Base-by-base conservation (phyloP, 2,113 vertebrate genomes). In the Stigmatopora argus region DNA sequence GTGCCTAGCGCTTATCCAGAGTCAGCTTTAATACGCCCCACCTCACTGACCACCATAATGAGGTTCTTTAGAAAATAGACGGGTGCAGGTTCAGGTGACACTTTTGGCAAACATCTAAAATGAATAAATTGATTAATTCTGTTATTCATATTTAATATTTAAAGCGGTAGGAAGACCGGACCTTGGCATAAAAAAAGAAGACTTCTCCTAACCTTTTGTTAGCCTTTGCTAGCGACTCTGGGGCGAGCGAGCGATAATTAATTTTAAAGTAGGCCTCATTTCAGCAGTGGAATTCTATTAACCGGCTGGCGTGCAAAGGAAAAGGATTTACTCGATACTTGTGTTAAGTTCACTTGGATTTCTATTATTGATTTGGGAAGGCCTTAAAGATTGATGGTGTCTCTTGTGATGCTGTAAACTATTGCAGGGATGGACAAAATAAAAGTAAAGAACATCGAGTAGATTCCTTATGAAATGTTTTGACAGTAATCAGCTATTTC, bases 181-280 rank as follows among this genome's bases (percentile, higher is more conserved):
- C 38, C 58, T 19, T 57, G 55, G 9, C 26, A 34, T 11, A 57
- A 57, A 55, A 73, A 75, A 86, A 72, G 38, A 64, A 31, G 75
- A 73, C 69, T 71, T 73, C 67, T 69, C 62, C 85, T 85, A 78
- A 83, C 82, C 86, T 79, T 75, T 80, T 47, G 60, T 85, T 83
- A 83, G 76, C 75, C 78, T 75, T 70, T 82, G 69, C 80, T 68
- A 79, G 75, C 8, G 58, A 74, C 59, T 74, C 66, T 45, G 34
- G 64, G 51, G 67, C 45, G 19, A 71, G 52, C 0, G 21, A 68
- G 68, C 6, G 1, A 49, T 64, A 65, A 73, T 62, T 64, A 49
- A 66, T 76, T 56, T 74, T 67, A 68, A 79, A 74, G 64, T 62
- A 65, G 45, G 47, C 69, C 67, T 66, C 57, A 66, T 64, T 74